Evolutionary conservation across 2,113 vertebrate species (phyloP).

Genomic region (Apeltes quadracus): DNA sequence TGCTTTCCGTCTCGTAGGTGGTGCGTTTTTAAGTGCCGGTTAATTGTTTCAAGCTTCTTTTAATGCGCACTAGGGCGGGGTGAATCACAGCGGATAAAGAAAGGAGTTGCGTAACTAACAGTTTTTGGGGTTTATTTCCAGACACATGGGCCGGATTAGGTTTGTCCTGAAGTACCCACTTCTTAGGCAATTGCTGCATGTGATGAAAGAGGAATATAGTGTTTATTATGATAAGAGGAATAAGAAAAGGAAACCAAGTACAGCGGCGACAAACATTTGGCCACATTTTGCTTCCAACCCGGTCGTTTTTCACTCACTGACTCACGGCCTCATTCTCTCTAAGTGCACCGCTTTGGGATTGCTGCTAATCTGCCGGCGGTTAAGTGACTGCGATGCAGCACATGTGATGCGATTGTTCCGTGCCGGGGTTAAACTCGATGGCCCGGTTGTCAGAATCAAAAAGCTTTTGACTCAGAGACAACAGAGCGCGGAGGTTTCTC

Average conservation of each 20-base stretch:
- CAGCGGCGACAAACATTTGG: background rate
- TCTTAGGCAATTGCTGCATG: constrained; percentile 18
- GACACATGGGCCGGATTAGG: constrained; percentile 51
- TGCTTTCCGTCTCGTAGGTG: constrained; percentile 20
- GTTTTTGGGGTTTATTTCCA: constrained; percentile 50
- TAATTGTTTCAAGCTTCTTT: constrained; percentile 57
- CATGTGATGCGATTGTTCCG: constrained; percentile 6
- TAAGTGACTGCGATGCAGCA: constrained; percentile 17
- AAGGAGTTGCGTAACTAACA: constrained; percentile 66
- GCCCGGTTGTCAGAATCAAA: constrained; percentile 4
- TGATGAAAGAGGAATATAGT: background rate
- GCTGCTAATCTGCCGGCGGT: constrained; percentile 2
- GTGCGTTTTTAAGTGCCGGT: constrained; percentile 29
- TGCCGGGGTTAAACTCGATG: constrained; percentile 14
- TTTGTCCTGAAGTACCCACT: constrained; percentile 19
- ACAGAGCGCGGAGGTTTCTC: background rate
- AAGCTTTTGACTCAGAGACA: background rate
- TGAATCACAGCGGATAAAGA: constrained; percentile 32
- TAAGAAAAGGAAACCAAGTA: background rate
- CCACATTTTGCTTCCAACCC: background rate
- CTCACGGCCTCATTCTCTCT: background rate
- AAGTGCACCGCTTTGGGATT: background rate
- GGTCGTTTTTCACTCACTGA: background rate
- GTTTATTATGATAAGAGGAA: background rate
- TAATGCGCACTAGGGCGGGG: constrained; percentile 50